Base-by-base conservation (phyloP, 2,888 invertebrate genomes). In the Sisyra terminalis region DNA sequence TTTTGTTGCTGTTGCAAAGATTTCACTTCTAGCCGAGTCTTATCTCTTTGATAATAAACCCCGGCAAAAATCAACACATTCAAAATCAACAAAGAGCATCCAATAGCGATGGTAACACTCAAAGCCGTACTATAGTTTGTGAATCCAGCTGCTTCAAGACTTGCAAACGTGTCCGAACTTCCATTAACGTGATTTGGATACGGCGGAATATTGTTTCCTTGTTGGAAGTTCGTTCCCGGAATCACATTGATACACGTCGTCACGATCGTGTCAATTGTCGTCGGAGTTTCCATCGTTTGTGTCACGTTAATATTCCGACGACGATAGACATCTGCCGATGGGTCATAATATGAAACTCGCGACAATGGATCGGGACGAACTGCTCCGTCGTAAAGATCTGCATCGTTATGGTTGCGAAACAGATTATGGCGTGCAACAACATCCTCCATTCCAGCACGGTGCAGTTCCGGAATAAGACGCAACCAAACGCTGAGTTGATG, bases 401-500 rank as follows among this genome's bases (percentile, higher is more conserved):
- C 79, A 59, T 90, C 88, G 57, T 87, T 83, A 64, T 89, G 84
- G 64, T 88, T 83, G 50, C 82, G 75, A 64, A 93, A 87, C 49
- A 90, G 73, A 63, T 93, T 92, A 65, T 90, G 88, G 38, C 83
- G 69, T 1, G 83, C 79, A 35, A 84, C 82, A 7, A 85, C 86
- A 60, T 87, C 87, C 55, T 86, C 87, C 85, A 87, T 87, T 3
- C 87, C 87, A 1, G 85, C 81, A 42, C 86, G 69, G 58, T 88
- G 87, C 0, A 88, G 70, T 59, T 93, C 92, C 0, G 94, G 94
- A 38, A 96, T 85, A 6, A 94, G 72, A 5, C 93, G 81, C 7
- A 93, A 65, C 96, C 96, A 96, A 36, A 94, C 87, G 38, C 93
- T 92, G 40, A 94, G 70, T 58, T 93, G 90, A 63, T 93, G 92